Evolutionary conservation across 2,888 invertebrate genomes (phyloP).

Genomic region (Drosophila leonis): DNA sequence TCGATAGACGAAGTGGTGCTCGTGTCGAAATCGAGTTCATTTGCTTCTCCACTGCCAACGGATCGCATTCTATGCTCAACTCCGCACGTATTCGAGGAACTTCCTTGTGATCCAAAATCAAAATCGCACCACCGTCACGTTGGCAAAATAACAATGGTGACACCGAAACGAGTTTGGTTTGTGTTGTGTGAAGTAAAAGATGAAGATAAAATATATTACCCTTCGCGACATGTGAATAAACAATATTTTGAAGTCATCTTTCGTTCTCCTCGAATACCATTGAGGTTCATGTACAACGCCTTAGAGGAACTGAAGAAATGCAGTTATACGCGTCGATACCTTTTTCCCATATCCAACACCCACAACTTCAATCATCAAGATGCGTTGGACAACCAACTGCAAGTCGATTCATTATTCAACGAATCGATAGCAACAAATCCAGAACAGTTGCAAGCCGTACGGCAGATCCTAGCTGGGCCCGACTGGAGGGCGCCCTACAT

Average conservation of each 20-base stretch:
- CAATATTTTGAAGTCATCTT: neutral
- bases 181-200: neutral
- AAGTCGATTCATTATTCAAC: constrained; percentile 56
- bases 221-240: neutral
- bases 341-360: constrained; percentile 32
- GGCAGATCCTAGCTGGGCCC: constrained; percentile 88
- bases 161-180: neutral
- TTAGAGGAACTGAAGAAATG: fast-evolving
- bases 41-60: neutral
- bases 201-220: too few relatives aligned
- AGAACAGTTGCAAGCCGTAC: constrained; percentile 89
- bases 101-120: neutral
- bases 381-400: neutral
- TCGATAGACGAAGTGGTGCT: constrained; percentile 12
- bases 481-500: constrained; percentile 90
- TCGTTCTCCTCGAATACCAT: constrained; percentile 9
- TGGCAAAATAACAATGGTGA: neutral
- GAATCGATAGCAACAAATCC: constrained; percentile 86
- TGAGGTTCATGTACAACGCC: neutral
- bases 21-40: fast-evolving
- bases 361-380: neutral
- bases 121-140: neutral
- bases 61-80: neutral
- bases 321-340: neutral
- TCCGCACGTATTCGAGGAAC: neutral